A percentile compares a stretch with the other conserved stretches of the same genome.
These are phyloP conservation scores for Drosophila affinis DNA, from an alignment of 2,888 invertebrate species.

Conservation along the genomic window DNA sequence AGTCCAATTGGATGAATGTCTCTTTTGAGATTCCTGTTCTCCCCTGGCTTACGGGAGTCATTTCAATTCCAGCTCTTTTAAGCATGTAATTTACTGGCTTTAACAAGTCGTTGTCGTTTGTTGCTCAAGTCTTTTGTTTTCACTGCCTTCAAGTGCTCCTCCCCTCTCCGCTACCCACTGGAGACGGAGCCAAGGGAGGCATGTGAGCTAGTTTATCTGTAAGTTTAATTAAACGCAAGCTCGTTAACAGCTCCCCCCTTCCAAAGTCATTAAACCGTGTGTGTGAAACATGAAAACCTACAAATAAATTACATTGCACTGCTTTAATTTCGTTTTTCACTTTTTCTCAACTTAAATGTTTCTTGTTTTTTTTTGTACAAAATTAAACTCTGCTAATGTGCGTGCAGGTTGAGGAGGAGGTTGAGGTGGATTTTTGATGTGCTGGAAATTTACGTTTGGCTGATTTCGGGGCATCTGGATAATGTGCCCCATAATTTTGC, in stretches of 20 bases:
- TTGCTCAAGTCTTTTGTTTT: constrained; percentile 73
- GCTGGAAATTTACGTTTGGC: constrained; percentile 48
- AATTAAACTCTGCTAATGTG: constrained; percentile 71
- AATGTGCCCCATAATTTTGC: constrained; percentile 64
- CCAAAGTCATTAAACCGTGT: constrained; percentile 44
- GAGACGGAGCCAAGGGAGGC: neutral
- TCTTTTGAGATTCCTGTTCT: neutral
- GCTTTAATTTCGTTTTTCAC: constrained; percentile 59
- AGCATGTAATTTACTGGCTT: constrained; percentile 36
- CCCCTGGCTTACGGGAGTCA: neutral
- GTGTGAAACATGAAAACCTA: constrained; percentile 44
- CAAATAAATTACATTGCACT: constrained; percentile 66
- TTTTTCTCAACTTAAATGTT: constrained; percentile 13
- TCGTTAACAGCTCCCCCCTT: constrained; percentile 56
- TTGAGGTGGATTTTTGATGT: constrained; percentile 47
- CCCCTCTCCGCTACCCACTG: no score
- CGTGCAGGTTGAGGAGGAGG: constrained; percentile 50
- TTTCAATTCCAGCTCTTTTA: constrained; percentile 24
- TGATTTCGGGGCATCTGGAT: constrained; percentile 67
- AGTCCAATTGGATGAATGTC: neutral
- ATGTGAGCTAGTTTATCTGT: constrained; percentile 43
- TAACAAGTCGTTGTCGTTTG: constrained; percentile 30
- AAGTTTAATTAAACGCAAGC: constrained; percentile 67
- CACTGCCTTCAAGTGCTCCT: constrained; percentile 40
- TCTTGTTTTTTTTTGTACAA: constrained; percentile 13